phyloP scores from a whole-genome alignment of 2,888 invertebrate genomes.

The Dastarcus helophoroides region DNA sequence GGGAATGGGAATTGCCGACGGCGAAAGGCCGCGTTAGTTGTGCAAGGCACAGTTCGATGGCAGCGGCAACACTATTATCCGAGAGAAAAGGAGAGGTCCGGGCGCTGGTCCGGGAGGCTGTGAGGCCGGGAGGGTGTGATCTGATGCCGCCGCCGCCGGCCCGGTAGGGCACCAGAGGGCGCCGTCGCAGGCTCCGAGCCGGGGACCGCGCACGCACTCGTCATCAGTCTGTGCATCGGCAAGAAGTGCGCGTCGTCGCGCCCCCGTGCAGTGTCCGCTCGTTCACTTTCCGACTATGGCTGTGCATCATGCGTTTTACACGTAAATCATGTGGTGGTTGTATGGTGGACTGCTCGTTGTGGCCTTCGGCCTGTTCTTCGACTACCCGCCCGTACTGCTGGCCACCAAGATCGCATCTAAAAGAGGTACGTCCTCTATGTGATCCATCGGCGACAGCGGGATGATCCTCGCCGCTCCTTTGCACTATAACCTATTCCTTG shows the following conservation, averaged over 20 bases:
- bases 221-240: constrained; percentile 25
- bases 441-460: too few species aligned
- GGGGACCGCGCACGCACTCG: constrained; percentile 22
- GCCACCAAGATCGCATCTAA: constrained; percentile 26
- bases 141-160: constrained; percentile 14
- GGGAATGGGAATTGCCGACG: too few species aligned
- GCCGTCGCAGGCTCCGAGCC: constrained; percentile 16
- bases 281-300: constrained; percentile 25
- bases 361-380: constrained; percentile 22
- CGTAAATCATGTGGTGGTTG: constrained; percentile 32
- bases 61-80: too few species aligned
- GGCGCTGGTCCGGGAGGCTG: constrained; percentile 10
- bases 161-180: constrained; percentile 14
- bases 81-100: too few species aligned
- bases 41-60: too few species aligned
- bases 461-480: too few species aligned
- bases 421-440: constrained; percentile 27
- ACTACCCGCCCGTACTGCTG: constrained; percentile 12
- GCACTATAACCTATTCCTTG: too few species aligned
- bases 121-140: constrained; percentile 17
- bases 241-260: constrained; percentile 17
- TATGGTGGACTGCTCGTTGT: constrained; percentile 28
- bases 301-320: constrained; percentile 30
- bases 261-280: constrained; percentile 11
- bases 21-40: too few species aligned